Evolutionary conservation across 1,140 invertebrate species (phyloP), one percentile per base, ranked within the genome.

Genomic region (Psilanteris sp.): DNA sequence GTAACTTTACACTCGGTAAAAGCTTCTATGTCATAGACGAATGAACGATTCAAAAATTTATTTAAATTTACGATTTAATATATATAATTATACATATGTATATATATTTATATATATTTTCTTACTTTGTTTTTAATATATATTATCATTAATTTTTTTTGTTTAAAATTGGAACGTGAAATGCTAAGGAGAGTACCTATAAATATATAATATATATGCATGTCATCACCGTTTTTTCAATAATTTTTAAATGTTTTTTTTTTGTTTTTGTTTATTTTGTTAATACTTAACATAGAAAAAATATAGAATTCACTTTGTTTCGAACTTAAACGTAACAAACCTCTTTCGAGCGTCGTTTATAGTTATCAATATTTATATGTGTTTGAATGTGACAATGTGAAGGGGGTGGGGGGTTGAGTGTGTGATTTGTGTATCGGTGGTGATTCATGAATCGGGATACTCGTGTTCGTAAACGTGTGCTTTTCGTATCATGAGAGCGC

Each of bases 231-330:
- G 54, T 41, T 18, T 10, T 78, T 76, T 72, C 72, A 74, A 75
- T 75, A 62, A 80, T 74, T 79, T 64, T 64, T 52, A 24, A 41
- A 48, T 50, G 34, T 43, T 52, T 32, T 43, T 43, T 41, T 36
- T 37, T n/a, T n/a, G n/a, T n/a, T n/a, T n/a, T n/a, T n/a, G n/a
- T n/a, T n/a, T n/a, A 6, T 43, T 46, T 41, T 50, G 75, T 85
- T 86, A 85, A 87, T 82, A 85, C 83, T 84, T 82, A 86, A 87
- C 83, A 87, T 87, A 87, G 85, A 87, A 87, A 87, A 87, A 86
- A 87, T 87, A 87, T 87, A 87, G 82, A 87, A 87, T 86, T 85
- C 79, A 83, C 77, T 87, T 86, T 84, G 80, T 79, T 73, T 81
- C 70, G 79, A 85, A 87, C 84, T 86, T 85, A 87, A 87, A 85